These are phyloP conservation scores for Anabas testudineus DNA, from an alignment of 2,797 vertebrate genomes.

Conservation along the genomic window DNA sequence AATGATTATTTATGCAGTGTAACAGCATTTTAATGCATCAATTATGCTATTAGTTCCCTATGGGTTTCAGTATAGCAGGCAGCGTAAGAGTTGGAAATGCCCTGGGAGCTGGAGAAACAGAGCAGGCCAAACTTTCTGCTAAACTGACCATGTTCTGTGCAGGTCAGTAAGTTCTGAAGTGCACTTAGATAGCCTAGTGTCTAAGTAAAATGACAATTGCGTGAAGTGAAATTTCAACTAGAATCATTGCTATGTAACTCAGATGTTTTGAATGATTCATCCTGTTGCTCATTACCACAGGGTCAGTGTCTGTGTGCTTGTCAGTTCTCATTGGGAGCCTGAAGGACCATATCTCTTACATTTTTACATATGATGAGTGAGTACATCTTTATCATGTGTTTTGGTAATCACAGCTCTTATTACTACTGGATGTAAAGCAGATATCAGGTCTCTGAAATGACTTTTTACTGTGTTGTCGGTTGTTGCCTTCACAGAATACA, in stretches of 20 bases:
- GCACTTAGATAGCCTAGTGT: too few species aligned
- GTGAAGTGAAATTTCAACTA: too few species aligned
- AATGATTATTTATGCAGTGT: neutral
- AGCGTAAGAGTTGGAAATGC: slow-evolving; percentile 91
- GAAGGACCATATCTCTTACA: slow-evolving; percentile 83
- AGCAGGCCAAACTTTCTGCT: slow-evolving; percentile 87
- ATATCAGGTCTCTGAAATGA: neutral
- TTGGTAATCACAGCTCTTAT: neutral
- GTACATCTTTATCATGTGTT: slow-evolving; percentile 59
- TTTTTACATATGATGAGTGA: slow-evolving; percentile 90
- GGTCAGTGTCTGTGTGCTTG: slow-evolving; percentile 73
- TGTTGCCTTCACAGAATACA: neutral
- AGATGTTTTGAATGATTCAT: neutral
- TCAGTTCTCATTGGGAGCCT: slow-evolving; percentile 67
- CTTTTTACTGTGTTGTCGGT: slow-evolving; percentile 32
- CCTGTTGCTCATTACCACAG: slow-evolving; percentile 56
- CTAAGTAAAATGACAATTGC: too few species aligned
- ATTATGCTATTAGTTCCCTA: slow-evolving; percentile 83
- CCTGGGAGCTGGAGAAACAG: slow-evolving; percentile 87
- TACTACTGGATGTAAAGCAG: neutral
- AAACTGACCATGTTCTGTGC: slow-evolving; percentile 82
- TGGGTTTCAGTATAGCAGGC: slow-evolving; percentile 87
- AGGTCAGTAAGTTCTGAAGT: slow-evolving; percentile 59
- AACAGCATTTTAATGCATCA: neutral
- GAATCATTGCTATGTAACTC: too few species aligned